Evolutionary conservation across 2,113 vertebrate genomes (phyloP), one percentile per base, ranked within the genome.

Genomic region (Indicator maculatus): DNA sequence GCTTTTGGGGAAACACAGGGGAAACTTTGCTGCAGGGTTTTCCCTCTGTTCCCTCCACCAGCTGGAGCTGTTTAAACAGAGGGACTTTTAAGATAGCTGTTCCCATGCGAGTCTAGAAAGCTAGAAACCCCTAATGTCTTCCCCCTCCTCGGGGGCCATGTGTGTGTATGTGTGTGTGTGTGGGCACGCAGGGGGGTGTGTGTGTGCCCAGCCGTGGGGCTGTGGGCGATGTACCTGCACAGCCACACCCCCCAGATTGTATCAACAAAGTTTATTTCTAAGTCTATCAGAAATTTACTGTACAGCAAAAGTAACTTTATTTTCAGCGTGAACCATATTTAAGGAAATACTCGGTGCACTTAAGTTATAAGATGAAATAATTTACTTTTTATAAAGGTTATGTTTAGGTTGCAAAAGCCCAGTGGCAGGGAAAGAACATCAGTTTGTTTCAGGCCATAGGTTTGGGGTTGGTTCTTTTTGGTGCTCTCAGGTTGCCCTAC

Each of bases 331-430:
- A 98, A 97, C 97, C 97, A 88, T 98, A 98, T 98, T 98, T 98
- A 98, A 98, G 97, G 96, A 98, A 96, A 98, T 97, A 96, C 96
- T 98, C 93, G 91, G 88, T 98, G 98, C 97, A 98, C 97, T 98
- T 98, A 98, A 98, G 97, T 98, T 98, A 98, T 98, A 96, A 97
- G 96, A 98, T 95, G 95, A 97, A 95, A 97, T 97, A 92, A 98
- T 97, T 97, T 97, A 97, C 97, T 97, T 98, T 96, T 98, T 98
- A 98, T 98, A 97, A 97, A 86, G 86, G 13, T 98, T 97, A 88
- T 95, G 95, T 97, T 97, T 96, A 90, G 77, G 96, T 96, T 94
- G 90, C 84, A 94, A 89, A 95, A 88, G 76, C 90, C 88, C 71
- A 88, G 86, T 41, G 74, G 88, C 95, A 95, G 94, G 96, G 81